Percentiles rank a stretch among this genome's conserved stretches.
Conservation (phyloP, 2,113 vertebrate species). For the Cinclus mexicanus region DNA sequence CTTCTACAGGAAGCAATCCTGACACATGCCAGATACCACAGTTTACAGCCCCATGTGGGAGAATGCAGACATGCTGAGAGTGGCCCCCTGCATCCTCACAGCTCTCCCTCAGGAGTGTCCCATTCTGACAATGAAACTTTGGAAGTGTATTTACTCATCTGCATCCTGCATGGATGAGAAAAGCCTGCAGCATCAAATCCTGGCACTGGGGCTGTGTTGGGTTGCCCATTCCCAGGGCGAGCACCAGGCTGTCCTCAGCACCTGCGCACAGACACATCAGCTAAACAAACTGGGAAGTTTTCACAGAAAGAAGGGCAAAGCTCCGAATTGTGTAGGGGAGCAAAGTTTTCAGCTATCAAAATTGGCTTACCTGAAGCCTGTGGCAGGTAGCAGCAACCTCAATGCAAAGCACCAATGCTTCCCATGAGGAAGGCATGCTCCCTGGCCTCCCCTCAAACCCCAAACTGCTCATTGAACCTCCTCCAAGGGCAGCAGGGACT, state of each 20-base stretch:
- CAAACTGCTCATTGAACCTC: neutral
- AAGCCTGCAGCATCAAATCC: slow-evolving; percentile 1
- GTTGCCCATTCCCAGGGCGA: neutral
- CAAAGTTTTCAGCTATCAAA: slow-evolving; percentile 3
- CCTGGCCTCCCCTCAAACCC: neutral
- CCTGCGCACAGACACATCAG: neutral
- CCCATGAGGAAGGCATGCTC: rapidly evolving
- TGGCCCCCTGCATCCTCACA: neutral
- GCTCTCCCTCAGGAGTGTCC: neutral
- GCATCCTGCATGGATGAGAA: neutral
- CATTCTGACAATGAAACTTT: neutral
- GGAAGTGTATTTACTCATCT: slow-evolving; percentile 18
- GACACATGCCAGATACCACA: neutral
- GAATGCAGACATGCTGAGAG: neutral
- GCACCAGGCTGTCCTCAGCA: neutral
- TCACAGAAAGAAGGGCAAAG: neutral
- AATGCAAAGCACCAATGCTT: neutral
- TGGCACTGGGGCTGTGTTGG: neutral
- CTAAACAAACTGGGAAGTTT: neutral
- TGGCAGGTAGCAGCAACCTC: neutral
- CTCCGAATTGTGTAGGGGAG: neutral
- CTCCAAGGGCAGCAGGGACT: neutral
- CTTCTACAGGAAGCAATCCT: neutral
- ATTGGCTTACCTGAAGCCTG: neutral
- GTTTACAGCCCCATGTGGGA: neutral